These are phyloP conservation scores for Nibea albiflora DNA, from an alignment of 2,113 vertebrate species.

Conservation along the genomic window DNA sequence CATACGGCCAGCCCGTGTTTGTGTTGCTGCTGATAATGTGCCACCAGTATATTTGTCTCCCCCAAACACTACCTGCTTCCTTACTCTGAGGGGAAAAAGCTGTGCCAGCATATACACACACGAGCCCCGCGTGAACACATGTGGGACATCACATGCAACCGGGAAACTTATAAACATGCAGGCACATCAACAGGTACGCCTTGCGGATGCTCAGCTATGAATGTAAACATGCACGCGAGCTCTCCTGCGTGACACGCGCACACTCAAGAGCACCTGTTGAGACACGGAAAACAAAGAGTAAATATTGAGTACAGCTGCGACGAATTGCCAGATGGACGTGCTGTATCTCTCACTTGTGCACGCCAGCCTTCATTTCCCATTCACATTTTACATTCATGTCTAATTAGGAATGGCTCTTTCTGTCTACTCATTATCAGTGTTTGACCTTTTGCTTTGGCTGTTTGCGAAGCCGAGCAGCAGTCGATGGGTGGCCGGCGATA, in stretches of 20 bases:
- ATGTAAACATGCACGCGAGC: constrained; percentile 27
- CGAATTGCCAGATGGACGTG: constrained; percentile 42
- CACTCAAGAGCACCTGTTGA: constrained; percentile 2
- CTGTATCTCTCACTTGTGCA: constrained; percentile 24
- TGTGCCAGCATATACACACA: constrained; percentile 44
- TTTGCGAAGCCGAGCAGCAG: constrained; percentile 75
- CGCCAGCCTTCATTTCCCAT: constrained; percentile 60
- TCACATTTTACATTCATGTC: constrained; percentile 72
- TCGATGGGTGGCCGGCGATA: constrained; percentile 74
- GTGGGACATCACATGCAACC: constrained; percentile 21
- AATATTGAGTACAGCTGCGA: constrained; percentile 40
- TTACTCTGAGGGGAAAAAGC: constrained; percentile 52
- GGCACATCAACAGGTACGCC: constrained; percentile 32
- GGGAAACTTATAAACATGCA: constrained; percentile 15
- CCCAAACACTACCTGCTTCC: constrained; percentile 9
- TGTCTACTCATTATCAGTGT: constrained; percentile 78
- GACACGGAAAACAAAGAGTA: constrained; percentile 14
- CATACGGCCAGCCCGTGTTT: constrained; percentile 69
- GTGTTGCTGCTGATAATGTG: constrained; percentile 74
- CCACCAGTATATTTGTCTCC: constrained; percentile 59
- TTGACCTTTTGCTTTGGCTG: constrained; percentile 80
- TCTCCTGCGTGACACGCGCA: not conserved
- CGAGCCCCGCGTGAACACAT: not conserved
- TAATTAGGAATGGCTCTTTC: constrained; percentile 75
- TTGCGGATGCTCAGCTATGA: constrained; percentile 32